Percentiles rank a stretch among this genome's conserved stretches.
Conservation (phyloP, 1,140 invertebrate species). For the Drosophila truncata region DNA sequence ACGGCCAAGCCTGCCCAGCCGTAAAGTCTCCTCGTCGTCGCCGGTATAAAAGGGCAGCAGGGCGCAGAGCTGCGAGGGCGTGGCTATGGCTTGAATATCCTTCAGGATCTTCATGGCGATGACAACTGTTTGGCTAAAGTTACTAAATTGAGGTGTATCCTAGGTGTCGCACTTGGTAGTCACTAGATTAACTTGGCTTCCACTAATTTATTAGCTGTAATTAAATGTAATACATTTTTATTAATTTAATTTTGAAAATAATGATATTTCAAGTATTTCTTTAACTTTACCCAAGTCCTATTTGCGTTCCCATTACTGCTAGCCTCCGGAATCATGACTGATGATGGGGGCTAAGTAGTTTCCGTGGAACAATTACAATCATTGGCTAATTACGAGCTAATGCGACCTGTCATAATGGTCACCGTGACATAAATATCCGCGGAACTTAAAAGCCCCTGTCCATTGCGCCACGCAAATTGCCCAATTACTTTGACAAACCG, state of each 20-base stretch:
- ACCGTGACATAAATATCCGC: slow-evolving; percentile 26
- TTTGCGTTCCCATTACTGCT: no score
- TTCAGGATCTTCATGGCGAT: slow-evolving; percentile 54
- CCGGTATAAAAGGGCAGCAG: slow-evolving; percentile 54
- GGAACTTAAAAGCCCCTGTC: slow-evolving; percentile 38
- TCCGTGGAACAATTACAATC: slow-evolving; percentile 22
- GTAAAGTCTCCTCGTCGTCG: slow-evolving; percentile 40
- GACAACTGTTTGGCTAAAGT: no score
- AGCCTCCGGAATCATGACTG: slow-evolving; percentile 9
- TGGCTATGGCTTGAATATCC: slow-evolving; percentile 40
- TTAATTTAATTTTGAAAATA: background rate
- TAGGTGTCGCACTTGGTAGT: fast-evolving
- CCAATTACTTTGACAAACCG: slow-evolving; percentile 61
- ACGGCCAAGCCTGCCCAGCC: slow-evolving; percentile 20
- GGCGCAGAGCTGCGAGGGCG: slow-evolving; percentile 44
- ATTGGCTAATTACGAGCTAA: slow-evolving; percentile 43
- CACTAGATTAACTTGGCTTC: background rate
- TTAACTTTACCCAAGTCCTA: background rate
- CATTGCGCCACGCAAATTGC: slow-evolving; percentile 18
- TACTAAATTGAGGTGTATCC: background rate
- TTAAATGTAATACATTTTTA: background rate
- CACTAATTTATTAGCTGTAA: background rate
- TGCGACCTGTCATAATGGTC: slow-evolving; percentile 39
- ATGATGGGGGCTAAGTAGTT: slow-evolving; percentile 31
- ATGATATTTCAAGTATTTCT: background rate